Evolutionary conservation across 2,797 vertebrate species (phyloP).

Genomic region (Myripristis jacobus): DNA sequence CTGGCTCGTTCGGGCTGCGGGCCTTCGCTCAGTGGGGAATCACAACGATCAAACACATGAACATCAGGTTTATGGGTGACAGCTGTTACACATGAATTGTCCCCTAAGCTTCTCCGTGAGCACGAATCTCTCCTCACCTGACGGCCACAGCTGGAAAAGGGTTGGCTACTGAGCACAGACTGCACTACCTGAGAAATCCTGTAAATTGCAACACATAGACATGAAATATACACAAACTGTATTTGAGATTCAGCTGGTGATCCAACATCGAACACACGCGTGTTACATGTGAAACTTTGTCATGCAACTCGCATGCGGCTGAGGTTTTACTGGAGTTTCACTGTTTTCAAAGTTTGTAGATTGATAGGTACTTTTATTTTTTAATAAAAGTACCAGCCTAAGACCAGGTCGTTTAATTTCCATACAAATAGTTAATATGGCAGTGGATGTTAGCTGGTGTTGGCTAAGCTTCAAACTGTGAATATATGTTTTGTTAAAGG

Average conservation of each 20-base stretch:
- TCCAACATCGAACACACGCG: neutral
- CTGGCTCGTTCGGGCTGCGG: neutral
- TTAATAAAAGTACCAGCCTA: too few species aligned
- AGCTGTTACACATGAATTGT: slow-evolving; percentile 20
- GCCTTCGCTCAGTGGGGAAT: neutral
- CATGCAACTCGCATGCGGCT: too few species aligned
- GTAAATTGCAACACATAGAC: slow-evolving; percentile 1
- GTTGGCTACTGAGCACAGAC: slow-evolving; percentile 5
- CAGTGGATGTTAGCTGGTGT: too few species aligned
- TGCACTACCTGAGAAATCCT: slow-evolving; percentile 39
- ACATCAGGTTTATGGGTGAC: neutral
- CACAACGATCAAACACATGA: slow-evolving; percentile 4
- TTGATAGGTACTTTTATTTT: too few species aligned
- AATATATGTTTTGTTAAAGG: too few species aligned
- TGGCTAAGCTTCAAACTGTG: too few species aligned
- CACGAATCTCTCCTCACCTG: too few species aligned
- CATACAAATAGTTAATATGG: too few species aligned
- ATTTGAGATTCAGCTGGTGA: slow-evolving; percentile 8
- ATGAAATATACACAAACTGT: neutral
- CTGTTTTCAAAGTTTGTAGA: too few species aligned
- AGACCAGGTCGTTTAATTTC: neutral
- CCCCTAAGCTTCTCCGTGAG: too few species aligned
- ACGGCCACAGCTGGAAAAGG: neutral
- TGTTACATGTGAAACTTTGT: neutral
- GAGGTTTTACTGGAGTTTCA: too few species aligned